phyloP scores from a whole-genome alignment of 1,140 invertebrate species.

The Planococcus citri region DNA sequence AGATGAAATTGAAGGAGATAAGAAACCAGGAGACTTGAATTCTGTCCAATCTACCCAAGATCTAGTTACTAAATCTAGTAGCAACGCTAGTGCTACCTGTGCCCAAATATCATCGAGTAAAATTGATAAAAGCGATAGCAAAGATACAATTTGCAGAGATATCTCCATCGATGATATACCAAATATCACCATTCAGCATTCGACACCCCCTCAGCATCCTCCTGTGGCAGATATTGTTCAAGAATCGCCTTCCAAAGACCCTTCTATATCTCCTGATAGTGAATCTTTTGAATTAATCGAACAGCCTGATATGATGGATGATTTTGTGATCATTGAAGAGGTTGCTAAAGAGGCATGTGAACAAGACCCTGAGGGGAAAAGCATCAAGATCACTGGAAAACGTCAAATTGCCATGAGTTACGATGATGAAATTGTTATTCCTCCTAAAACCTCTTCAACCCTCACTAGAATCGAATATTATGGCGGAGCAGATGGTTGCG shows the following conservation, averaged over 20 bases:
- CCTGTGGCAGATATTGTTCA: conserved; percentile 36
- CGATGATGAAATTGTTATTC: conserved; percentile 54
- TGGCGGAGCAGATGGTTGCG: conserved; percentile 37
- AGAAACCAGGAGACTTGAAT: background rate
- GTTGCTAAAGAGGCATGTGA: conserved; percentile 70
- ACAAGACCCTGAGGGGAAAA: conserved; percentile 64
- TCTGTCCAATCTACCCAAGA: background rate
- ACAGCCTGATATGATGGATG: conserved; percentile 69
- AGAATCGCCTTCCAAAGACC: conserved; percentile 32
- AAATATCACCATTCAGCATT: background rate
- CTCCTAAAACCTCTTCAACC: conserved; percentile 42
- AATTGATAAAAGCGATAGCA: background rate
- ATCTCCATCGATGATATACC: background rate
- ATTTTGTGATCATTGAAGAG: conserved; percentile 75
- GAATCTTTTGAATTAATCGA: conserved; percentile 83
- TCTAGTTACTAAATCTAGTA: background rate
- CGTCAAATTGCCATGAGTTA: conserved; percentile 37
- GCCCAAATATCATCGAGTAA: background rate
- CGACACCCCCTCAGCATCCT: background rate
- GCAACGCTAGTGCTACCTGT: background rate
- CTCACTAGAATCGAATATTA: conserved; percentile 41
- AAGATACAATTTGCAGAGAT: background rate
- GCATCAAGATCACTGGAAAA: conserved; percentile 47
- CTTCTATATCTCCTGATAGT: conserved; percentile 60
- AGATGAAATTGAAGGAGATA: background rate